Percentiles rank a stretch among this genome's conserved stretches.
Evolutionary conservation across 1,140 invertebrate species (phyloP).

Genomic region (Coelopa frigida): DNA sequence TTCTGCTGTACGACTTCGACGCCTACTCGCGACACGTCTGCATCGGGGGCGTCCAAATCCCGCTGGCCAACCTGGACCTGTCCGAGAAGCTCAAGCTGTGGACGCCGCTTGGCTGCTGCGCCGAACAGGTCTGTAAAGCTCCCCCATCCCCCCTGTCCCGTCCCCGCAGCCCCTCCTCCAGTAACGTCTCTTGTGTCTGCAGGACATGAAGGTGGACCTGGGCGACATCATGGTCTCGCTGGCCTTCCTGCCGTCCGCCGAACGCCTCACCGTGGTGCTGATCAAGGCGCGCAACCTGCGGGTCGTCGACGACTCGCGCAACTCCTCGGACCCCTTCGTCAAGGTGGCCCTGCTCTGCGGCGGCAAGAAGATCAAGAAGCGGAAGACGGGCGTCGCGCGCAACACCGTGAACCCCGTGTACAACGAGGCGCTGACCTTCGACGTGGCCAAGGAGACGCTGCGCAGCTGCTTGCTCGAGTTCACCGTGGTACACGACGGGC

Average conservation of each 20-base stretch:
- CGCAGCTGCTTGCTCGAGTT: slow-evolving; percentile 50
- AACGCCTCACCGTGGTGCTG: slow-evolving; percentile 59
- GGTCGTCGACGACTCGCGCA: slow-evolving; percentile 49
- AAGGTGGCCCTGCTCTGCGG: slow-evolving; percentile 75
- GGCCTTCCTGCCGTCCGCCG: slow-evolving; percentile 57
- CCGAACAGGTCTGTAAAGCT: slow-evolving; percentile 31
- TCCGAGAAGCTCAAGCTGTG: slow-evolving; percentile 45
- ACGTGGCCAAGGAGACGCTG: slow-evolving; percentile 57
- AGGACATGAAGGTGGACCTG: slow-evolving; percentile 46
- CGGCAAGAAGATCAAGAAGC: slow-evolving; percentile 74
- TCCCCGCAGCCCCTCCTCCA: no score
- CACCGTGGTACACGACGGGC: slow-evolving; percentile 49
- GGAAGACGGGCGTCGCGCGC: slow-evolving; percentile 80
- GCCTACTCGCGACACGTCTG: slow-evolving; percentile 55
- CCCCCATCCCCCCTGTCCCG: no score
- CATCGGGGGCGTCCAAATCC: slow-evolving; percentile 51
- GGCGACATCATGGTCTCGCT: slow-evolving; percentile 63
- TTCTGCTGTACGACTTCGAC: slow-evolving; percentile 60
- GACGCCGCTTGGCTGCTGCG: slow-evolving; percentile 45
- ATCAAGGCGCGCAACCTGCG: slow-evolving; percentile 59
- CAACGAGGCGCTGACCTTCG: slow-evolving; percentile 81
- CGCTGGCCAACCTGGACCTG: slow-evolving; percentile 46
- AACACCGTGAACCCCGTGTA: slow-evolving; percentile 79
- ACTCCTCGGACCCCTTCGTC: slow-evolving; percentile 69
- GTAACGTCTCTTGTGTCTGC: no score